Base-by-base conservation (phyloP, 2,888 invertebrate genomes). In the Cephalotes varians region DNA sequence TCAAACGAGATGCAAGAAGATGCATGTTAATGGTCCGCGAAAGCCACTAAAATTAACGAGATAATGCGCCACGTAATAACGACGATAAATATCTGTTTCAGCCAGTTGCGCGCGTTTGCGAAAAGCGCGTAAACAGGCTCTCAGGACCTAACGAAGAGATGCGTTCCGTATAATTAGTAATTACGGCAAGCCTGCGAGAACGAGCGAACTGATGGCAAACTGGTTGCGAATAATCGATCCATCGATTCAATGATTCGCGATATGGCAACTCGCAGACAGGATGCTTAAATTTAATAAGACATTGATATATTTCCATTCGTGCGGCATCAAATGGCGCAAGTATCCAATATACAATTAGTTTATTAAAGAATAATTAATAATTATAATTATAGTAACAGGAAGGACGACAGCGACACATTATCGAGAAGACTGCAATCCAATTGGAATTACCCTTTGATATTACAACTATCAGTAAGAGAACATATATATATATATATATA, bases 141-240 rank as follows among this genome's bases (percentile, higher is more conserved):
- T 15, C 54, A 10, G 49, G 62, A 7, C 64, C 51, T 58, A 58
- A 65, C 74, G 81, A 81, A 81, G 65, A 76, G 37, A 28, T 47
- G 74, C 54, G 56, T 69, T 37, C 54, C 28, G 81, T 81, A 72
- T 81, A 83, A 83, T 83, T 83, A 83, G 49, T 81, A 83, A 83
- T 81, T 83, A 83, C 83, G 37, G 34, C 64, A 47, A 56, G 60
- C 58, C 73, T 21, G 44, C 73, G 54, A 81, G 54, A n/a, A n/a
- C 81, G 62, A 47, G 21, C 69, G 34, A n/a, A 21, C 31, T 40
- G 18, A 69, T 40, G 15, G 77, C 44, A 74, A 74, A 81, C 81
- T 81, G 62, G 74, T 74, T 81, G 21, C 44, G 62, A 31, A n/a
- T 62, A 40, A 44, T 40, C 65, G 65, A 76, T 76, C 65, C 40